Evolutionary conservation across 2,113 vertebrate species (phyloP).

Genomic region (Triplophysa tibetana): DNA sequence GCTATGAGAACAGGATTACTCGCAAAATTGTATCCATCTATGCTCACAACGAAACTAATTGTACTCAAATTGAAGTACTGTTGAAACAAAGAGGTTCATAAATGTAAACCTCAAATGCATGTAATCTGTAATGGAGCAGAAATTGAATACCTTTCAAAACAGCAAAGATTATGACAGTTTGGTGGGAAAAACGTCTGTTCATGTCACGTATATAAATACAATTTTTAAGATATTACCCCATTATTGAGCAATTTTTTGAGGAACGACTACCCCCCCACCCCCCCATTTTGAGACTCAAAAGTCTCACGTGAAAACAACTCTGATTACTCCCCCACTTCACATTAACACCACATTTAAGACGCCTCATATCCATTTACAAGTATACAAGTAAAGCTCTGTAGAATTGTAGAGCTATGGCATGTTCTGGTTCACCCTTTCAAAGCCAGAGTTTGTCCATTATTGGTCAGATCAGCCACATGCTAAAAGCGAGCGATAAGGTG

Average conservation of each 20-base stretch:
- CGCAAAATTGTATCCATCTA: neutral
- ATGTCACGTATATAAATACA: constrained; percentile 42
- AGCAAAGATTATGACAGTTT: neutral
- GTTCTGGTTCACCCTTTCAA: constrained; percentile 11
- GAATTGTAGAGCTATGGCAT: constrained; percentile 24
- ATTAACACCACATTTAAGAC: constrained; percentile 46
- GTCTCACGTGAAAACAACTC: constrained; percentile 14
- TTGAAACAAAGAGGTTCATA: constrained; percentile 10
- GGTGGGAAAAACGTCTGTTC: constrained; percentile 21
- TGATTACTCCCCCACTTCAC: constrained; percentile 29
- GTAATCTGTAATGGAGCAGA: constrained; percentile 34
- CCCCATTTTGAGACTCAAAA: constrained; percentile 20
- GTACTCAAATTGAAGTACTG: neutral
- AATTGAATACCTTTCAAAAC: constrained; percentile 38
- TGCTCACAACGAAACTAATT: neutral
- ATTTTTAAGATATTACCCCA: constrained; percentile 29
- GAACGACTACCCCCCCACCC: neutral
- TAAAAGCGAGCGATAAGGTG: constrained; percentile 35
- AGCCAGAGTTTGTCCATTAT: constrained; percentile 27
- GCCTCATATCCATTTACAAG: constrained; percentile 47
- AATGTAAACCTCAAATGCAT: constrained; percentile 30
- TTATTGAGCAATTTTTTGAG: constrained; percentile 13
- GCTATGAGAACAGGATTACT: constrained; percentile 29
- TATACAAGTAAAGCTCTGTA: constrained; percentile 44
- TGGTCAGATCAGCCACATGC: constrained; percentile 36